Conservation (phyloP, 2,797 vertebrate species). For the Naso thynnoides region DNA sequence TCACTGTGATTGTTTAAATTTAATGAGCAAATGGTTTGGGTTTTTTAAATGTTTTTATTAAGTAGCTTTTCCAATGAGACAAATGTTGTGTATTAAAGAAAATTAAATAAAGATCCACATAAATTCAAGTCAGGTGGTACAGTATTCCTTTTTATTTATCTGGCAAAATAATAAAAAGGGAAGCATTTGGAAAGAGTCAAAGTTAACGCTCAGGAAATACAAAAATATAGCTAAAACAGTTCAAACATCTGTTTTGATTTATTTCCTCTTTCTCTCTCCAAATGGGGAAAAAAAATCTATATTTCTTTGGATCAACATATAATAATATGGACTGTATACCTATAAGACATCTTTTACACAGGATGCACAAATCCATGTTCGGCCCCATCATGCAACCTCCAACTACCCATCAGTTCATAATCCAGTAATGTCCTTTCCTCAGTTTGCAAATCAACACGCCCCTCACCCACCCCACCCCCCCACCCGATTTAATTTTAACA, state of each 20-base stretch:
- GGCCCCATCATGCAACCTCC: conserved; percentile 54
- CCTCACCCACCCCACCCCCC: background rate
- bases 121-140: conserved; percentile 49
- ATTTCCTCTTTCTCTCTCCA: conserved; percentile 72
- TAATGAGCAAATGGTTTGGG: conserved; percentile 4
- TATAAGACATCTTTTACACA: conserved; percentile 72
- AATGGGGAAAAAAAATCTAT: conserved; percentile 66
- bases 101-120: conserved; percentile 41
- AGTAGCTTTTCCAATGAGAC: background rate
- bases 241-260: conserved; percentile 73
- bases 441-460: conserved; percentile 40
- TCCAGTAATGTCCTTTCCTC: conserved; percentile 66
- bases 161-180: conserved; percentile 82
- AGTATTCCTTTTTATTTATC: conserved; percentile 80
- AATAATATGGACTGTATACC: conserved; percentile 72
- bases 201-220: conserved; percentile 82
- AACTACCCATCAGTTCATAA: conserved; percentile 41
- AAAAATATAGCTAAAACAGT: conserved; percentile 85
- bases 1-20: conserved; percentile 5
- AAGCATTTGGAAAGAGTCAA: conserved; percentile 76
- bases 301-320: conserved; percentile 81
- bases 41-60: conserved; percentile 2
- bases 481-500: conserved; percentile 47
- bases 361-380: conserved; percentile 63
- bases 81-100: background rate